Percentiles rank a stretch among this genome's conserved stretches.
Conservation (phyloP, 2,113 vertebrate genomes). For the Petaurus breviceps region DNA sequence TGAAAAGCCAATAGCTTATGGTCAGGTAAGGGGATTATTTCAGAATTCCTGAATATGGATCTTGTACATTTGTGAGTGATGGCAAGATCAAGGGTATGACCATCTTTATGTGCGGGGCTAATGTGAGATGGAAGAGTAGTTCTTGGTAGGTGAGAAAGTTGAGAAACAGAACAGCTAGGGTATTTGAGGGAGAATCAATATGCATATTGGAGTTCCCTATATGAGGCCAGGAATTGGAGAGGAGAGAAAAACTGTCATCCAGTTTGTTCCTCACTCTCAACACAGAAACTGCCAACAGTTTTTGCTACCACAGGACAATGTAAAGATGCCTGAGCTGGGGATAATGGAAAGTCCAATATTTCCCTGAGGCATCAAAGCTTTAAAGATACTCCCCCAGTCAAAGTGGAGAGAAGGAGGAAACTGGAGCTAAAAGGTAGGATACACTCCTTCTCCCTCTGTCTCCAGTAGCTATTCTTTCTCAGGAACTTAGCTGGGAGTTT, state of each 20-base stretch:
- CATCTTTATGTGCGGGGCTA: background rate
- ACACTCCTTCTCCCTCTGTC: background rate
- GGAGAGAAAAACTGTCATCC: background rate
- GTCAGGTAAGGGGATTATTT: too few relatives aligned
- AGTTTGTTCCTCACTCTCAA: background rate
- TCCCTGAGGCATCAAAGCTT: background rate
- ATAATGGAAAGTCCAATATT: background rate
- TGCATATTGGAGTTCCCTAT: background rate
- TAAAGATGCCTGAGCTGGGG: background rate
- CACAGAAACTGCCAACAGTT: background rate
- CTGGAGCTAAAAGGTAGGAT: background rate
- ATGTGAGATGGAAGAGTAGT: background rate
- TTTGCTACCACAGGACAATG: background rate
- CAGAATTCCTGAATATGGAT: background rate
- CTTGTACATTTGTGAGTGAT: background rate
- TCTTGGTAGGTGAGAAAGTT: background rate
- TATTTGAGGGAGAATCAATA: background rate
- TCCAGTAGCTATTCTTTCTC: background rate
- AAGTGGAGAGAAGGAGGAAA: background rate
- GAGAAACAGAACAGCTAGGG: background rate
- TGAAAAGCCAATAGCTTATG: too few relatives aligned
- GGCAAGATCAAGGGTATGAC: background rate
- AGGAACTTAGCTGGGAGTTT: background rate
- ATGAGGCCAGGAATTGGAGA: background rate
- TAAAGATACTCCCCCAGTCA: background rate